These are phyloP conservation scores for Sminthopsis crassicaudata DNA, from an alignment of 2,113 vertebrate genomes.

Conservation along the genomic window DNA sequence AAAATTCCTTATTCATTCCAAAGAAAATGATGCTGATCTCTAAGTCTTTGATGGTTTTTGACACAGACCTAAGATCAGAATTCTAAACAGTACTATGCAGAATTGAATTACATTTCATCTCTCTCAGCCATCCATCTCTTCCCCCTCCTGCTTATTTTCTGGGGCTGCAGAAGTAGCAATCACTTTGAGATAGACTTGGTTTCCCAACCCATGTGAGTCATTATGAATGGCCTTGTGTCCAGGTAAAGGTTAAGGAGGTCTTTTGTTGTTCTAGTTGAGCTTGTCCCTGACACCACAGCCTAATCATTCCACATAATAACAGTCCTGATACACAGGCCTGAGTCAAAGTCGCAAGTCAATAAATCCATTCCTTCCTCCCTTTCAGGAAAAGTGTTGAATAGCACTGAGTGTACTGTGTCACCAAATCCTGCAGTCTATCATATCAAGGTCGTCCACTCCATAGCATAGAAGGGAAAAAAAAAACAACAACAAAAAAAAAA, in stretches of 20 bases:
- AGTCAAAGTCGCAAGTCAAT: constrained; percentile 94
- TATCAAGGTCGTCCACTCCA: constrained; percentile 91
- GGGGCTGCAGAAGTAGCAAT: constrained; percentile 80
- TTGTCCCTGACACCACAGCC: constrained; percentile 94
- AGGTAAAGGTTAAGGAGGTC: constrained; percentile 89
- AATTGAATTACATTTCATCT: constrained; percentile 83
- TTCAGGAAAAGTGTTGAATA: constrained; percentile 89
- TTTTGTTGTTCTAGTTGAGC: constrained; percentile 91
- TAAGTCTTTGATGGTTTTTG: constrained; percentile 74
- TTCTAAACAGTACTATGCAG: constrained; percentile 85
- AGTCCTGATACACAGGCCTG: constrained; percentile 91
- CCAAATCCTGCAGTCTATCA: constrained; percentile 92
- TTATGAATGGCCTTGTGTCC: constrained; percentile 89
- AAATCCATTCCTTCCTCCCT: constrained; percentile 95
- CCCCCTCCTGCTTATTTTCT: constrained; percentile 81
- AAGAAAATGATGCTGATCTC: constrained; percentile 81
- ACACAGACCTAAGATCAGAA: constrained; percentile 76
- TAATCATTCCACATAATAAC: constrained; percentile 97
- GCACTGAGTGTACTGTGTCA: constrained; percentile 86
- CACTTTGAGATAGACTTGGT: constrained; percentile 80
- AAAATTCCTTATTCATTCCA: constrained; percentile 75
- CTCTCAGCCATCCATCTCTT: constrained; percentile 80
- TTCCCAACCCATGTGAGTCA: constrained; percentile 83
- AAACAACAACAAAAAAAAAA: constrained; percentile 69
- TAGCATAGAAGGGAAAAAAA: constrained; percentile 72